These are phyloP conservation scores for Piprites chloris DNA, from an alignment of 2,113 vertebrate genomes.

Conservation along the genomic window DNA sequence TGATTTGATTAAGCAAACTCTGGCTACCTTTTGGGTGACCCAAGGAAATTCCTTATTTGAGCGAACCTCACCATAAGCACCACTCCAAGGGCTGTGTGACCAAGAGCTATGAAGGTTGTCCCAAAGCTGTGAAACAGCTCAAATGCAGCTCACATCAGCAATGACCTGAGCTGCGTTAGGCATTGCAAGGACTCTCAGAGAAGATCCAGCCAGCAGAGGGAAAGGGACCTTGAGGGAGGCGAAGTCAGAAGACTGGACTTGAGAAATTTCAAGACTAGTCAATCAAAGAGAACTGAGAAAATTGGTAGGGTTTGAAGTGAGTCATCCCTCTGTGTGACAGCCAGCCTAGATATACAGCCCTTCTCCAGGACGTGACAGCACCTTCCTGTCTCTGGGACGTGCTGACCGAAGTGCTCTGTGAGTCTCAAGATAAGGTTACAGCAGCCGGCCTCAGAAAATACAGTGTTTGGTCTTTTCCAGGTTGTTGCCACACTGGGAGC, in stretches of 20 bases:
- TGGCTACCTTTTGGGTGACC: not conserved
- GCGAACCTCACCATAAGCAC: not conserved
- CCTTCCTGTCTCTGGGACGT: not conserved
- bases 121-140: not conserved
- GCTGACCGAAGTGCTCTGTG: not conserved
- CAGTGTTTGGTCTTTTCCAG: not conserved
- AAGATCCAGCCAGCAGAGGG: not conserved
- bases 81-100: not conserved
- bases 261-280: not conserved
- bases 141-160: not conserved
- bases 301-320: not conserved
- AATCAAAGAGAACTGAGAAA: not conserved
- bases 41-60: not conserved
- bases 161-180: not conserved
- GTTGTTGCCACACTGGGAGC: not conserved
- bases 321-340: not conserved
- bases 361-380: not conserved
- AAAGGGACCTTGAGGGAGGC: not conserved
- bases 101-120: not conserved
- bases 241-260: not conserved
- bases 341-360: not conserved
- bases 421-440: not conserved
- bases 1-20: not conserved
- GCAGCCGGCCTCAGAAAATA: not conserved
- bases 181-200: not conserved